Base-by-base conservation (phyloP, 2,888 invertebrate genomes). In the Silvanus unidentatus region DNA sequence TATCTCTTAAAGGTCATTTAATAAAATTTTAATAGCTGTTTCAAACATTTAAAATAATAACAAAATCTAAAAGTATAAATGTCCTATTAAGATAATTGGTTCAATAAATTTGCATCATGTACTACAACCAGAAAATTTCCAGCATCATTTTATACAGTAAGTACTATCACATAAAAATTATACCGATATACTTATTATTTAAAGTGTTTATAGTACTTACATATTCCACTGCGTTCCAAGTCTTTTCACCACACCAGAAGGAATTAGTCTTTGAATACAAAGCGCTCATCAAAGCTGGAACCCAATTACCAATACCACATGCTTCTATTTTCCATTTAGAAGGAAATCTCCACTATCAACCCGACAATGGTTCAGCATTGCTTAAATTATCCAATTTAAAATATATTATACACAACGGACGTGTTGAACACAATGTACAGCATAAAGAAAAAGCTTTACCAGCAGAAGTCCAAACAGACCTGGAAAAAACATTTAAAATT, bases 191-290 rank as follows among this genome's bases (percentile, higher is more conserved):
- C n/a, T n/a, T n/a, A n/a, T n/a, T n/a, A n/a, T n/a, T n/a, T n/a
- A n/a, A n/a, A n/a, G n/a, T n/a, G n/a, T n/a, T n/a, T n/a, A n/a
- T n/a, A 22, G 22, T 22, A 22, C 8, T 22, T 5, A 22, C 22
- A 5, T 22, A 22, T 22, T 22, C 4, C 22, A 42, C 39, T 9
- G 53, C 53, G 10, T 51, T 53, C 22, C 15, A 38, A 10, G 12
- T 12, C 3, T 34, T 62, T 2, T 48, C 65, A 27, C 78, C 79
- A 38, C 73, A 72, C 63, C 77, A 73, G 35, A 72, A 77, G 54
- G 76, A 77, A 43, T 42, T 68, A 13, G 54, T 66, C 35, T 75
- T 71, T 58, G 60, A 66, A 28, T 75, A 73, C 49, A 53, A 63
- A 40, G 70, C 66, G n/a, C 58, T 64, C 39, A 61, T 71, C 15